Conservation (phyloP, 2,888 invertebrate genomes). For the Heliconius sara region DNA sequence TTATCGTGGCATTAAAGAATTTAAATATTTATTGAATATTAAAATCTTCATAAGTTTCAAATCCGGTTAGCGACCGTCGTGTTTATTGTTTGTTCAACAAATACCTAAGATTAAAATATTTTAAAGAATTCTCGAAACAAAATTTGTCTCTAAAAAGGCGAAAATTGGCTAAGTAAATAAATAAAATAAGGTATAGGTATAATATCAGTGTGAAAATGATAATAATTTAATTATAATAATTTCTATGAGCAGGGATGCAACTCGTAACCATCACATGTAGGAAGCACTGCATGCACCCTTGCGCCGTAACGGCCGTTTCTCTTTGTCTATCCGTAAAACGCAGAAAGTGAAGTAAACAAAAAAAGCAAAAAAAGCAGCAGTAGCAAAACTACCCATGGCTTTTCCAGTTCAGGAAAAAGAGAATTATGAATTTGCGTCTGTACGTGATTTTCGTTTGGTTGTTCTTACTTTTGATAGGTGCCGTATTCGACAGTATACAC, state of each 20-base stretch:
- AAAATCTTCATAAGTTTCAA: slow-evolving; percentile 23
- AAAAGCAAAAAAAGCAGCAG: no score
- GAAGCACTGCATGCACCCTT: not conserved
- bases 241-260: no score
- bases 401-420: not conserved
- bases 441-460: slow-evolving; percentile 1
- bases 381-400: not conserved
- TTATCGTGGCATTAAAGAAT: not conserved
- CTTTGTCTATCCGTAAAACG: not conserved
- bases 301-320: not conserved
- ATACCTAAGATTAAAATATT: slow-evolving; percentile 3
- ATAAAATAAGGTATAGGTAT: no score
- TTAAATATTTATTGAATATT: slow-evolving; percentile 30
- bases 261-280: no score
- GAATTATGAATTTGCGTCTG: not conserved
- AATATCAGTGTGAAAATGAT: no score
- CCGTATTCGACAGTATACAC: not conserved
- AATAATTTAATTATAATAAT: no score
- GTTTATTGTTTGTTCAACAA: slow-evolving; percentile 26
- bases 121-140: not conserved
- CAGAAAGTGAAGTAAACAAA: not conserved
- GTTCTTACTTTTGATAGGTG: not conserved
- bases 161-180: no score
- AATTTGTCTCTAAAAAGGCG: not conserved
- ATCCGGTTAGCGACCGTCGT: slow-evolving; percentile 26